Percentiles rank a stretch among this genome's conserved stretches.
phyloP scores from a whole-genome alignment of 2,888 invertebrate genomes.

The Xylophagus ater region DNA sequence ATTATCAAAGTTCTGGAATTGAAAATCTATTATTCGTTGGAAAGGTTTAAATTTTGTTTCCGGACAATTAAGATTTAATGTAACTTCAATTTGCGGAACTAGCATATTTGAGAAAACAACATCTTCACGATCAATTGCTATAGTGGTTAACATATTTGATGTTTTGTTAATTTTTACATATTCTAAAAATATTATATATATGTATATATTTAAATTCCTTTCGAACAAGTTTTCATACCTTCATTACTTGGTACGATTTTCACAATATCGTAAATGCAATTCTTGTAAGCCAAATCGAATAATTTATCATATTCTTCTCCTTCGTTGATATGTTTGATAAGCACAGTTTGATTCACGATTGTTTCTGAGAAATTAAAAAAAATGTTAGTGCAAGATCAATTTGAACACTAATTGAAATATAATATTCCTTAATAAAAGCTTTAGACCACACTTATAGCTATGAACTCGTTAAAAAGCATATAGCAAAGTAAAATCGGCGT shows the following conservation, averaged over 20 bases:
- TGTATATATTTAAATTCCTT: no score
- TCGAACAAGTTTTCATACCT: conserved; percentile 19
- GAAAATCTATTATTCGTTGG: neutral
- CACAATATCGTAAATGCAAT: conserved; percentile 21
- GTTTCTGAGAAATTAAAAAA: no score
- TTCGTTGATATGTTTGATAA: conserved; percentile 23
- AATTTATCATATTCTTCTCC: conserved; percentile 20
- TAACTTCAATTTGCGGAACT: conserved; percentile 22
- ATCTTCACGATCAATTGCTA: conserved; percentile 24
- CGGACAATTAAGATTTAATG: conserved; percentile 20
- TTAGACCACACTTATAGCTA: no score
- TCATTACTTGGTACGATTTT: conserved; percentile 21
- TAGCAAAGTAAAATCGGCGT: no score
- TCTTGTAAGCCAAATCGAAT: conserved; percentile 17
- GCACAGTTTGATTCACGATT: no score
- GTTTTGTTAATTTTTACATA: conserved; percentile 21
- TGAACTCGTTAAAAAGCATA: no score
- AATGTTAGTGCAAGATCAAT: no score
- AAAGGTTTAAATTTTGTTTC: neutral
- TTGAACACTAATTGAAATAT: no score
- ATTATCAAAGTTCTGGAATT: neutral
- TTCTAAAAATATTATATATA: conserved; percentile 18
- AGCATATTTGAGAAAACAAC: conserved; percentile 19
- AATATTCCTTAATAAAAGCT: no score
- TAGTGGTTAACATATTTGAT: conserved; percentile 21